Conservation (phyloP, 2,113 vertebrate genomes). For the Pycnonotus jocosus region DNA sequence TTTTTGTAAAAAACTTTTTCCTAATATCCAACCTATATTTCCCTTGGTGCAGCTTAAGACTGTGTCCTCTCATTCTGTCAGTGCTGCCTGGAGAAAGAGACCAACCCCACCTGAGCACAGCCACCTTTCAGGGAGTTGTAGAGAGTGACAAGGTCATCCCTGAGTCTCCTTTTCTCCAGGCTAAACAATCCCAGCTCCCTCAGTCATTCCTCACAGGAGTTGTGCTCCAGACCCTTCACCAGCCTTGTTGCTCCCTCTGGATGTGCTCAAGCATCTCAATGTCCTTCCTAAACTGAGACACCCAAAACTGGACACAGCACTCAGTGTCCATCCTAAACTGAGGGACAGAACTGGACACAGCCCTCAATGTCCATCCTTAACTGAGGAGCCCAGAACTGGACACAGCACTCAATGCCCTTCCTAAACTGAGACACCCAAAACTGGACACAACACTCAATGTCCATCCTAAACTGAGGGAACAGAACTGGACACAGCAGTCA, state of each 20-base stretch:
- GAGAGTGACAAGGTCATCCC: background rate
- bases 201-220: fast-evolving
- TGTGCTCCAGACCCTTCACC: background rate
- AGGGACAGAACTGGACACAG: too few relatives aligned
- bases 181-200: background rate
- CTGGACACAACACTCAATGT: background rate
- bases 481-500: too few relatives aligned
- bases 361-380: too few relatives aligned
- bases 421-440: background rate
- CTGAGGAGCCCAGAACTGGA: too few relatives aligned
- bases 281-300: background rate
- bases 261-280: fast-evolving
- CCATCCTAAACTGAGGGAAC: too few relatives aligned
- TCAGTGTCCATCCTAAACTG: background rate
- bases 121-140: background rate
- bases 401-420: background rate
- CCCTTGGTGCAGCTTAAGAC: fast-evolving
- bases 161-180: background rate
- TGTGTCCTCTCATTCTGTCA: background rate
- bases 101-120: background rate
- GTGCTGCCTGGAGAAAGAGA: background rate
- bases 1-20: background rate
- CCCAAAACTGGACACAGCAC: background rate
- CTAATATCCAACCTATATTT: background rate
- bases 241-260: background rate